Conservation (phyloP, 1,140 invertebrate genomes). For the Penaeus vannamei region DNA sequence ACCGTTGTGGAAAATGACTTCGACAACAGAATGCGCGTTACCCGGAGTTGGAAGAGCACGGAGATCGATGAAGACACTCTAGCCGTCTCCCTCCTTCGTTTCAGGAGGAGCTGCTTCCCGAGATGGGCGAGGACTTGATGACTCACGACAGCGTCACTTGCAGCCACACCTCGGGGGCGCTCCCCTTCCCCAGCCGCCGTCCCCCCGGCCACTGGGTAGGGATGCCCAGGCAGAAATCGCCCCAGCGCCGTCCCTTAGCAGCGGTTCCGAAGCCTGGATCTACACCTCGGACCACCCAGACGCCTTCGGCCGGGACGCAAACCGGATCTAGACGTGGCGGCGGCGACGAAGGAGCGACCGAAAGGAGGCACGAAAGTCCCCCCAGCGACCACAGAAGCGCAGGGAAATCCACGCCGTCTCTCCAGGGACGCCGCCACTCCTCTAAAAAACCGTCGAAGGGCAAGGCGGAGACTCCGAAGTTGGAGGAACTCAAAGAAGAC, state of each 20-base stretch:
- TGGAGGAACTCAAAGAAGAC: background rate
- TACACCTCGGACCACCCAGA: background rate
- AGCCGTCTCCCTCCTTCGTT: background rate
- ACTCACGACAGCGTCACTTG: conserved; percentile 34
- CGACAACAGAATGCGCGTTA: no score
- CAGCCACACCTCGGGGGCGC: background rate
- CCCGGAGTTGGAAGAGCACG: background rate
- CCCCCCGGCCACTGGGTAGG: conserved; percentile 36
- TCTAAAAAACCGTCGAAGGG: background rate
- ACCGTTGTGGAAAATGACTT: no score
- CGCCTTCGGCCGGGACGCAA: no score
- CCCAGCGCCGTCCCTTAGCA: background rate
- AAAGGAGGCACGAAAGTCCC: no score
- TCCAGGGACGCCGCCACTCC: no score
- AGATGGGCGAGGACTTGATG: conserved; percentile 33
- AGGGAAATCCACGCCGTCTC: no score
- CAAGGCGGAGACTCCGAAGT: background rate
- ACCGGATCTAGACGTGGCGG: no score
- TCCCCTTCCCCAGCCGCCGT: conserved; percentile 28
- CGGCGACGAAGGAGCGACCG: no score
- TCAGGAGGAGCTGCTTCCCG: conserved; percentile 30
- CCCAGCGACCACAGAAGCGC: no score
- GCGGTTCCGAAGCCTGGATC: background rate
- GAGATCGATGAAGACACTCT: background rate
- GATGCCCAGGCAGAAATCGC: background rate